These are phyloP conservation scores for Eulithis testata DNA, from an alignment of 2,888 invertebrate species.

Conservation along the genomic window DNA sequence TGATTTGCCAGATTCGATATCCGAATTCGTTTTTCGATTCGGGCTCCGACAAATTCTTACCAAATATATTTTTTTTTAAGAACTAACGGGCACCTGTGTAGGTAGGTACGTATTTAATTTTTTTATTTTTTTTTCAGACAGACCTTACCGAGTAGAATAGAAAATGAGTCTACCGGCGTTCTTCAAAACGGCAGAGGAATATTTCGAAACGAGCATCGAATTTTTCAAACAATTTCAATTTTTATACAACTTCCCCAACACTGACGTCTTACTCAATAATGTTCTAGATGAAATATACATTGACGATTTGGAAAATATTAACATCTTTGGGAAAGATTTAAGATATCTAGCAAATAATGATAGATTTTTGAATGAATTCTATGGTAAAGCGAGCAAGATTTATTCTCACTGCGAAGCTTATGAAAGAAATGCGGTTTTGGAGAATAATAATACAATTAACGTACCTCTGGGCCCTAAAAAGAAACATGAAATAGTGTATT, in stretches of 20 bases:
- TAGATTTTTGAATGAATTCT: conserved; percentile 56
- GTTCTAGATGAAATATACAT: conserved; percentile 82
- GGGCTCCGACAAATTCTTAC: too few relatives aligned
- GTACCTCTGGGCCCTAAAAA: conserved; percentile 86
- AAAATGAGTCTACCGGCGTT: conserved; percentile 64
- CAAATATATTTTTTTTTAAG: too few relatives aligned
- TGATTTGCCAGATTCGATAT: too few relatives aligned
- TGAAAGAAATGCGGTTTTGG: conserved; percentile 47
- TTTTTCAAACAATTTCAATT: conserved; percentile 86
- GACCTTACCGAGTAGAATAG: not conserved
- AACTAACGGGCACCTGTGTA: too few relatives aligned
- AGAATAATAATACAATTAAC: conserved; percentile 34
- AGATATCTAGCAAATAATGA: conserved; percentile 34
- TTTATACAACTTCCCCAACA: conserved; percentile 87
- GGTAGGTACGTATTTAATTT: not conserved
- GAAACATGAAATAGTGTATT: conserved; percentile 87
- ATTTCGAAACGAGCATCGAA: conserved; percentile 81
- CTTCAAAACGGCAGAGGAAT: conserved; percentile 63
- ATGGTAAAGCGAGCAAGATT: conserved; percentile 29
- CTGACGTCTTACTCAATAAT: conserved; percentile 84
- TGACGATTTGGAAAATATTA: conserved; percentile 52
- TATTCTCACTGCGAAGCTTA: not conserved
- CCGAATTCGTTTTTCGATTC: too few relatives aligned
- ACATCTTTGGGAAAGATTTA: conserved; percentile 52
- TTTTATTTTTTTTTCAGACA: conserved; percentile 10